Percentiles rank a stretch among this genome's conserved stretches.
phyloP scores from a whole-genome alignment of 2,113 vertebrate genomes.

The Notechis scutatus region DNA sequence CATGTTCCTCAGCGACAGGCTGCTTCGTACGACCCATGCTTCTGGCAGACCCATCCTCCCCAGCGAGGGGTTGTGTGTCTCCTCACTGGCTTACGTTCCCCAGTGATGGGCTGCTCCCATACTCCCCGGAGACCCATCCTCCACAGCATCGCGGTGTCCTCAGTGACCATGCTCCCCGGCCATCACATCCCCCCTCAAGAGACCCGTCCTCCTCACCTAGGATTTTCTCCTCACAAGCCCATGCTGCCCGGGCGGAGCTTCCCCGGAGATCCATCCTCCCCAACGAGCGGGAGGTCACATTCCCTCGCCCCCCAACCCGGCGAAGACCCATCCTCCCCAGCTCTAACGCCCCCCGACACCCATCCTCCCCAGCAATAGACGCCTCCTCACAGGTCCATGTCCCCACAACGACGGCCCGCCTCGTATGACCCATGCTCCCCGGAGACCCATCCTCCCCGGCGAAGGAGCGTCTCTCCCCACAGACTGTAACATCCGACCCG shows the following conservation, averaged over 20 bases:
- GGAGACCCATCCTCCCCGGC: not conserved
- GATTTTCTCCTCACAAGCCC: not conserved
- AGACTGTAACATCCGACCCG: conserved; percentile 15
- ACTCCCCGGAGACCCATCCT: not conserved
- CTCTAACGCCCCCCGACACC: not conserved
- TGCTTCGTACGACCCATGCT: not conserved
- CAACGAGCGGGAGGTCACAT: not conserved
- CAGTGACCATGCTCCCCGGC: too few species aligned
- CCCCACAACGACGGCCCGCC: not conserved
- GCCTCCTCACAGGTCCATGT: not conserved
- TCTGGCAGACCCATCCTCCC: not conserved
- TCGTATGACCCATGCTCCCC: not conserved
- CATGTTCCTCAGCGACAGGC: not conserved
- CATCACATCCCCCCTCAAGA: too few species aligned
- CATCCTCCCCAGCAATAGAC: not conserved
- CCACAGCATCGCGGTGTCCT: not conserved
- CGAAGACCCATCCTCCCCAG: not conserved
- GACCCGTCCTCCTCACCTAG: not conserved
- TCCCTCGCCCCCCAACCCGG: not conserved
- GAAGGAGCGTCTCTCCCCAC: not conserved
- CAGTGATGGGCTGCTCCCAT: not conserved
- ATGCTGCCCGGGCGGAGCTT: not conserved
- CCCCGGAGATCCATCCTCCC: not conserved
- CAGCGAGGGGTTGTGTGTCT: not conserved
- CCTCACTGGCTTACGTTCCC: too few species aligned